phyloP scores from a whole-genome alignment of 1,140 invertebrate species.

The Drosophila albomicans region DNA sequence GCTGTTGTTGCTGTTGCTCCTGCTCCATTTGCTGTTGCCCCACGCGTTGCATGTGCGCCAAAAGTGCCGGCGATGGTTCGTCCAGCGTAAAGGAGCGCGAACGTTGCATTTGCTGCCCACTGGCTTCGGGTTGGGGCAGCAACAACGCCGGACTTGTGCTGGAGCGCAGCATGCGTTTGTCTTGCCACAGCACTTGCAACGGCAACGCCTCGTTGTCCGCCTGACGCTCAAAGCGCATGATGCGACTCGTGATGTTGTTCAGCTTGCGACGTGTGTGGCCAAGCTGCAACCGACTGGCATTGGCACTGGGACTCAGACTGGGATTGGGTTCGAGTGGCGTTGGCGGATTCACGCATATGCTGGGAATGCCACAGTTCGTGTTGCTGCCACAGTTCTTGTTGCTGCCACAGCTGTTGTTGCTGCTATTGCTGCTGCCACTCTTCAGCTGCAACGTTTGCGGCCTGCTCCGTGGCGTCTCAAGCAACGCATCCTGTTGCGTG shows the following conservation, averaged over 20 bases:
- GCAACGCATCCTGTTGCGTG: conserved; percentile 11
- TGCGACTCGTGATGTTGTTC: conserved; percentile 60
- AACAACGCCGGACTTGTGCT: conserved; percentile 57
- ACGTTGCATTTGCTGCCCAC: conserved; percentile 61
- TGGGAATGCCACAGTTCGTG: conserved; percentile 39
- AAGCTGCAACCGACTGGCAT: not conserved
- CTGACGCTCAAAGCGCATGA: conserved; percentile 58
- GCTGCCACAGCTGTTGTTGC: not conserved
- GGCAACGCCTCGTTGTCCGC: not conserved
- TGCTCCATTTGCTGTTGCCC: not conserved
- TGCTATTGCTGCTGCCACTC: not conserved
- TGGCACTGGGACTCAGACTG: not conserved
- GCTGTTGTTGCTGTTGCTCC: not conserved
- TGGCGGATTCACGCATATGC: conserved; percentile 74
- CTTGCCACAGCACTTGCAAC: conserved; percentile 40
- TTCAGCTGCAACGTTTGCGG: conserved; percentile 40
- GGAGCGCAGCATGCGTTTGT: conserved; percentile 55
- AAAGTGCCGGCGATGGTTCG: conserved; percentile 87
- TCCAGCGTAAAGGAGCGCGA: conserved; percentile 88
- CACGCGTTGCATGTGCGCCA: conserved; percentile 85
- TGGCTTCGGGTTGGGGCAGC: not conserved
- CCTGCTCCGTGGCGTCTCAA: conserved; percentile 10
- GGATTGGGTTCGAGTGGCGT: conserved; percentile 50
- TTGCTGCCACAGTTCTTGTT: not conserved
- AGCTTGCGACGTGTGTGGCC: conserved; percentile 33